Conservation (phyloP, 2,797 vertebrate genomes). For the Enoplosus armatus region DNA sequence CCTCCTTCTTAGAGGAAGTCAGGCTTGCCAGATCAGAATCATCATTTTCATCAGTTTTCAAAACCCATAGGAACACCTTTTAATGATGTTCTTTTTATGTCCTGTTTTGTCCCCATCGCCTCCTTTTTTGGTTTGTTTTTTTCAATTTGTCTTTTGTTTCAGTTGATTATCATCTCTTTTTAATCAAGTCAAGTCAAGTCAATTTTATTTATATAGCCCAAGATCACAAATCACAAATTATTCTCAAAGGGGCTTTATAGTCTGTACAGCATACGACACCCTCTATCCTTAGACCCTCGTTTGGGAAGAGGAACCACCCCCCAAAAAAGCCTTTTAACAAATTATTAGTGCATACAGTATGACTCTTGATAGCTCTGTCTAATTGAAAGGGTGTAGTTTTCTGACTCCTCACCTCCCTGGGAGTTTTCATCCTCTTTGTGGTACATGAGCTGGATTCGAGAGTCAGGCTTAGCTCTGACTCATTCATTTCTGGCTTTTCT, state of each 20-base stretch:
- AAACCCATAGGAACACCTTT: neutral
- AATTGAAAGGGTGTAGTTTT: neutral
- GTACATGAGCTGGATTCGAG: conserved; percentile 61
- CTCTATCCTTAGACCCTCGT: too few relatives aligned
- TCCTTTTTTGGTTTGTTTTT: neutral
- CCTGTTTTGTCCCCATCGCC: neutral
- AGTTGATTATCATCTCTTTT: neutral
- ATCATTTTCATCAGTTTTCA: neutral
- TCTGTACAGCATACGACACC: too few relatives aligned
- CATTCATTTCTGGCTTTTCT: conserved; percentile 36
- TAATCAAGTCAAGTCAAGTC: too few relatives aligned
- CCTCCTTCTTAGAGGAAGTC: neutral
- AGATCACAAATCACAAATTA: too few relatives aligned
- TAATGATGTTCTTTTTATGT: neutral
- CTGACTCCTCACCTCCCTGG: conserved; percentile 75
- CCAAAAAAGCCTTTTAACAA: too few relatives aligned
- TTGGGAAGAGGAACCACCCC: too few relatives aligned
- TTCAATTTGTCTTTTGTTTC: neutral
- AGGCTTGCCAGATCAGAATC: neutral
- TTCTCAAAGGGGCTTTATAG: too few relatives aligned
- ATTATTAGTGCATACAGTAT: neutral
- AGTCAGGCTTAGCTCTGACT: conserved; percentile 75
- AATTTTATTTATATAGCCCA: too few relatives aligned
- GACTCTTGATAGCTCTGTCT: neutral
- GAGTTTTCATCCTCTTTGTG: conserved; percentile 28